These are phyloP conservation scores for Tenthredo scrophulariae DNA, from an alignment of 2,888 invertebrate genomes.

Conservation along the genomic window DNA sequence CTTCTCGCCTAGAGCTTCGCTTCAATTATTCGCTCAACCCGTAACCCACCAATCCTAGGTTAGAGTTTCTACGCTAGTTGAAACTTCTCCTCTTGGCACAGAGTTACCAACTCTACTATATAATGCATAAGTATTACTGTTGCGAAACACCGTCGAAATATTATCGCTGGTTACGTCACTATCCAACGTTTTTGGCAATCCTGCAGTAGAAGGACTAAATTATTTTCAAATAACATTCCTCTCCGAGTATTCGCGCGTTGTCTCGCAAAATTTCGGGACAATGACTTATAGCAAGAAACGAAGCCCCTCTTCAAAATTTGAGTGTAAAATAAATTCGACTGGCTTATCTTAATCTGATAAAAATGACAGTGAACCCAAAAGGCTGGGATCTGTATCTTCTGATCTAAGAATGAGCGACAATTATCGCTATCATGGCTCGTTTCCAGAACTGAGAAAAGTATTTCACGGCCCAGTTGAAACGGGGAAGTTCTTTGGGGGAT, in stretches of 20 bases:
- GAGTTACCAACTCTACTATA: neutral
- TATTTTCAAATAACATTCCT: neutral
- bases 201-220: neutral
- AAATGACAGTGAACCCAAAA: neutral
- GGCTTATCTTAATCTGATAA: neutral
- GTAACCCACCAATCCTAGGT: neutral
- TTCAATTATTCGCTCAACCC: slow-evolving; percentile 44
- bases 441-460: neutral
- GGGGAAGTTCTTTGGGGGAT: neutral
- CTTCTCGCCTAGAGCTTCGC: slow-evolving; percentile 26
- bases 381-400: neutral
- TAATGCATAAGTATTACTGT: neutral
- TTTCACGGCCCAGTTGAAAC: neutral
- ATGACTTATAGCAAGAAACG: neutral
- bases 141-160: slow-evolving; percentile 6
- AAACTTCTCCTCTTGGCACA: slow-evolving; percentile 30
- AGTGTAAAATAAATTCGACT: neutral
- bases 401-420: slow-evolving; percentile 31
- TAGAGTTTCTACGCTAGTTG: neutral
- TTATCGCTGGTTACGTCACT: neutral
- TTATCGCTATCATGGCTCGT: neutral
- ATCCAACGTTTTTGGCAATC: neutral
- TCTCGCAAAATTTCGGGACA: neutral
- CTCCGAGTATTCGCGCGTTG: neutral
- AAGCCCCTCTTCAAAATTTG: neutral